A percentile compares a stretch with the other conserved stretches of the same genome.
Evolutionary conservation across 1,140 invertebrate genomes (phyloP).

Genomic region (Cydia strobilella): DNA sequence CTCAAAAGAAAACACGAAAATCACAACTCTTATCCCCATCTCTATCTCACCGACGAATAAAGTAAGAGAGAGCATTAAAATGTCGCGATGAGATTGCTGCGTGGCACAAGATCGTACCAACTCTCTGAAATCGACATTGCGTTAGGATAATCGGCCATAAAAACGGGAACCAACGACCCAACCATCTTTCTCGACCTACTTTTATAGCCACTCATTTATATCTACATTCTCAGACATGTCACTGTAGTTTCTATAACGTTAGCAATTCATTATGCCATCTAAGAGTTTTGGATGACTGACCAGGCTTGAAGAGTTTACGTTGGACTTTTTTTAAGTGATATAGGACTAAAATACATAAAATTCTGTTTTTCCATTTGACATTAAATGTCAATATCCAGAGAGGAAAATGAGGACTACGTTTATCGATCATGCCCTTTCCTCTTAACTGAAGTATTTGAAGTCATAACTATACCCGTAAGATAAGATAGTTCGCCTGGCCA

Average conservation of each 20-base stretch:
- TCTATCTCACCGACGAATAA: neutral
- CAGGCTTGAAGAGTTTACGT: neutral
- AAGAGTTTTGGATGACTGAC: conserved; percentile 23
- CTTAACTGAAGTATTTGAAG: neutral
- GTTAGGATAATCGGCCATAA: conserved; percentile 43
- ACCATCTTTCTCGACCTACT: conserved; percentile 36
- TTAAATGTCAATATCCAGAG: too few species aligned
- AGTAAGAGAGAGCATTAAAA: conserved; percentile 1
- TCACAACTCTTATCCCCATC: neutral
- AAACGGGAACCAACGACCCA: conserved; percentile 34
- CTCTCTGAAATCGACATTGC: conserved; percentile 42
- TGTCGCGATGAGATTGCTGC: neutral
- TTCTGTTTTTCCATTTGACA: too few species aligned
- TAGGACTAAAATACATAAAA: too few species aligned
- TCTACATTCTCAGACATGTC: conserved; percentile 39
- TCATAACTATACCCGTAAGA: neutral
- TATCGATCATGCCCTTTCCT: too few species aligned
- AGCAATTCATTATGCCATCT: conserved; percentile 17
- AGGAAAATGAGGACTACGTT: too few species aligned
- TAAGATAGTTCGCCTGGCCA: neutral
- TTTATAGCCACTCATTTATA: conserved; percentile 44
- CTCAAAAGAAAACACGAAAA: conserved; percentile 7
- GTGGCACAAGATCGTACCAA: neutral
- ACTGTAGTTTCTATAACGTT: conserved; percentile 20
- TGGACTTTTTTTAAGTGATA: neutral